Conservation (phyloP, 2,113 vertebrate species). For the Astur gentilis region DNA sequence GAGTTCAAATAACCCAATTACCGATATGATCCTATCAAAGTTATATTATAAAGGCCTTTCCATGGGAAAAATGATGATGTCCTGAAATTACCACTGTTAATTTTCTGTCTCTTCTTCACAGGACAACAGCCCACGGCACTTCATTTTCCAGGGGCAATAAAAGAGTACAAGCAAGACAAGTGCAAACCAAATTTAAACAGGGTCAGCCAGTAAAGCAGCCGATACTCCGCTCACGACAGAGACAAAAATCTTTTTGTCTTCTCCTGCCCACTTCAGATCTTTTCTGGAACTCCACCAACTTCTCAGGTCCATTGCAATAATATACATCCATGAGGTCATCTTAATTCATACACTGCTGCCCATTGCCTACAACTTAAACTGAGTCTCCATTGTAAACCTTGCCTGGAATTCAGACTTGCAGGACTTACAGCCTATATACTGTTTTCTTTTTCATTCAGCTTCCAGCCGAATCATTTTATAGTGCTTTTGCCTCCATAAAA, state of each 20-base stretch:
- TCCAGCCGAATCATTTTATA: slow-evolving; percentile 55
- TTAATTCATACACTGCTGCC: slow-evolving; percentile 18
- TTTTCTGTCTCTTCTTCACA: neutral
- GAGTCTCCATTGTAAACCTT: slow-evolving; percentile 28
- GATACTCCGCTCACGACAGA: neutral
- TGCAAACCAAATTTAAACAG: slow-evolving; percentile 29
- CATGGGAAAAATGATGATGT: neutral
- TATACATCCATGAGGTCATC: slow-evolving; percentile 15
- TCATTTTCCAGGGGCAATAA: neutral
- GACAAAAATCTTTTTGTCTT: slow-evolving; percentile 58
- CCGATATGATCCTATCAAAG: neutral
- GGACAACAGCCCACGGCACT: neutral
- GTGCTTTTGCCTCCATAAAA: slow-evolving; percentile 51
- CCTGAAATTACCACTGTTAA: neutral
- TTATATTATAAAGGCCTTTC: neutral
- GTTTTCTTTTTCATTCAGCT: slow-evolving; percentile 61
- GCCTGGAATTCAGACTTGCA: slow-evolving; percentile 35
- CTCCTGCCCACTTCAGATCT: slow-evolving; percentile 49
- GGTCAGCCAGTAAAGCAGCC: neutral
- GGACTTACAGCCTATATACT: slow-evolving; percentile 23
- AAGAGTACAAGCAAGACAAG: neutral
- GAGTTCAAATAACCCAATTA: neutral
- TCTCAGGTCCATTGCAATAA: slow-evolving; percentile 21
- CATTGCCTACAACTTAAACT: slow-evolving; percentile 35
- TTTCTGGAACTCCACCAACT: slow-evolving; percentile 15